phyloP scores from a whole-genome alignment of 1,140 invertebrate genomes.

The Manduca sexta region DNA sequence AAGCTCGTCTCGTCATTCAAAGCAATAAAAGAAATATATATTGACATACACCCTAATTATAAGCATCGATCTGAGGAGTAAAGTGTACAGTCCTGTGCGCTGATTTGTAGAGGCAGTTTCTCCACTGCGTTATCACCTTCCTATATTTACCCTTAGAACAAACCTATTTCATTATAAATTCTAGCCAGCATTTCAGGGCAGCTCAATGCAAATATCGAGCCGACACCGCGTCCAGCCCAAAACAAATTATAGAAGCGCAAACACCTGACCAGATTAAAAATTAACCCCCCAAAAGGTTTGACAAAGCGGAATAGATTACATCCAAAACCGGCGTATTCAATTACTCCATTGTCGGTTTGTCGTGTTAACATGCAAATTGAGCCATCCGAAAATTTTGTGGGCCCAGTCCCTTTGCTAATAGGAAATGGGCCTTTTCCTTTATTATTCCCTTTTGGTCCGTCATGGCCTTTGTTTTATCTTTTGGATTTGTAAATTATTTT shows the following conservation, averaged over 20 bases:
- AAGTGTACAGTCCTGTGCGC: too few relatives aligned
- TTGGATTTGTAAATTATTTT: constrained; percentile 46
- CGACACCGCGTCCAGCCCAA: too few relatives aligned
- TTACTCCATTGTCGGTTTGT: constrained; percentile 38
- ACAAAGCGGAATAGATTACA: constrained; percentile 32
- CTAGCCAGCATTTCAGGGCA: too few relatives aligned
- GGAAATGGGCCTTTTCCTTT: constrained; percentile 53
- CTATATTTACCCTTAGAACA: too few relatives aligned
- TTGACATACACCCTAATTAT: too few relatives aligned
- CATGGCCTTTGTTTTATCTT: constrained; percentile 42
- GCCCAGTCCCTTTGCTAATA: constrained; percentile 35
- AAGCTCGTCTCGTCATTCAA: too few relatives aligned
- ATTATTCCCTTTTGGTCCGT: constrained; percentile 32
- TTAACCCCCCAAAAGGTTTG: constrained; percentile 13
- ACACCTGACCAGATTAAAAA: constrained; percentile 23
- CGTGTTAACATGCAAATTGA: constrained; percentile 63
- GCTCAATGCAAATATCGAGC: too few relatives aligned
- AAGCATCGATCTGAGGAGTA: too few relatives aligned
- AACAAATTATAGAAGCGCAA: background rate
- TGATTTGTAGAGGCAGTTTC: too few relatives aligned
- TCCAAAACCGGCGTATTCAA: constrained; percentile 41
- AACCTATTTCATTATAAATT: too few relatives aligned
- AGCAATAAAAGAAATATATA: too few relatives aligned
- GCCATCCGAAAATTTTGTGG: constrained; percentile 42
- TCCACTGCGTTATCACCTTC: too few relatives aligned